These are phyloP conservation scores for Arizona elegans DNA, from an alignment of 2,113 vertebrate species.

Conservation along the genomic window DNA sequence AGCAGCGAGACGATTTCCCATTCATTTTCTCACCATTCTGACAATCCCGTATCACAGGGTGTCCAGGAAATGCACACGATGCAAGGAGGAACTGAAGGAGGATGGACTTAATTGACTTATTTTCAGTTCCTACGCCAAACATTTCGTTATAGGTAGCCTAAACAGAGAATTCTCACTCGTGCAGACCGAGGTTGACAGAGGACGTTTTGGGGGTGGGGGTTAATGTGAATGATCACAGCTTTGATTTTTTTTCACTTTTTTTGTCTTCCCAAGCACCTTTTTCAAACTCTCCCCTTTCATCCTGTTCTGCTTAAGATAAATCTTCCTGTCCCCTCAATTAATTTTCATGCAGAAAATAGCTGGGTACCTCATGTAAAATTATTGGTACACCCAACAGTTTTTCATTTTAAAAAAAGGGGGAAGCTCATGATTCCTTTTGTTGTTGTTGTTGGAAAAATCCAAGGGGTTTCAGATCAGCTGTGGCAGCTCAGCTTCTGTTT, in stretches of 20 bases:
- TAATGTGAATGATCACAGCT: conserved; percentile 3
- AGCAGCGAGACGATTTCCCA: conserved; percentile 41
- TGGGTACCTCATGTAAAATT: too few relatives aligned
- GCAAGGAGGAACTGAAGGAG: neutral
- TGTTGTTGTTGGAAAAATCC: too few relatives aligned
- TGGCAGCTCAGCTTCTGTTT: too few relatives aligned
- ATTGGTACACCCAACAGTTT: too few relatives aligned
- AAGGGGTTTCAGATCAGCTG: too few relatives aligned
- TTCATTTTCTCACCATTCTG: conserved; percentile 35
- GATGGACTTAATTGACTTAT: conserved; percentile 44
- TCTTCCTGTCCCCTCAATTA: too few relatives aligned
- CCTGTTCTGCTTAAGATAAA: too few relatives aligned
- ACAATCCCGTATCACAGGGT: conserved; percentile 9
- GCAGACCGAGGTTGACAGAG: neutral
- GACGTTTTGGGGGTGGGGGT: neutral
- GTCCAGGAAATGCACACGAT: neutral
- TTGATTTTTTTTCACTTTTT: neutral
- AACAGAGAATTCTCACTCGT: neutral
- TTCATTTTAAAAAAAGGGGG: too few relatives aligned
- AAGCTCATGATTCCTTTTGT: too few relatives aligned
- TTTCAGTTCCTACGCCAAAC: conserved; percentile 39
- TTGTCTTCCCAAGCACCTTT: neutral
- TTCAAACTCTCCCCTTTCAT: too few relatives aligned
- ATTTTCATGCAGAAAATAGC: too few relatives aligned
- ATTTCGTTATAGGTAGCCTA: conserved; percentile 27